phyloP scores from a whole-genome alignment of 2,888 invertebrate species.

The Hoplodrina ambigua region DNA sequence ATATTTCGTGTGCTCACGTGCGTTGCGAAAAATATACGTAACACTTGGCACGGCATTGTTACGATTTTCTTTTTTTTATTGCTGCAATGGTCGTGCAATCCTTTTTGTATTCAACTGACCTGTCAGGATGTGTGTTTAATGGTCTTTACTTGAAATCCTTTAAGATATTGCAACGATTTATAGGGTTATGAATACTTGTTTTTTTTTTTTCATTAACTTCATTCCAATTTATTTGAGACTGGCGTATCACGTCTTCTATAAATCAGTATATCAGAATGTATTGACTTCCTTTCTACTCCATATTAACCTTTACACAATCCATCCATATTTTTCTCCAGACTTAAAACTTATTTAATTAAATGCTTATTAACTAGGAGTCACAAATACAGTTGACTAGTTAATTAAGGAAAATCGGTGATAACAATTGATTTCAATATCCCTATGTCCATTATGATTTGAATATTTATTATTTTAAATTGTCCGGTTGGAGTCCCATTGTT shows the following conservation, averaged over 20 bases:
- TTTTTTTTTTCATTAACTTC: not conserved
- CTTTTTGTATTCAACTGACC: constrained; percentile 45
- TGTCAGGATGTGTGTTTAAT: constrained; percentile 19
- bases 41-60: constrained; percentile 63
- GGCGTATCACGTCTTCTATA: too few species aligned
- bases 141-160: not conserved
- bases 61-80: constrained; percentile 63
- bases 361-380: too few species aligned
- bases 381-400: too few species aligned
- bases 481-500: not conserved
- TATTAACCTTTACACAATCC: too few species aligned
- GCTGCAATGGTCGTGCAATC: constrained; percentile 56
- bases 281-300: too few species aligned
- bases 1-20: constrained; percentile 59
- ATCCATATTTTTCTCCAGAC: too few species aligned
- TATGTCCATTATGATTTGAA: not conserved
- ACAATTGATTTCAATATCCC: not conserved
- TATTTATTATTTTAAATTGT: not conserved
- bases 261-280: too few species aligned
- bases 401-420: not conserved
- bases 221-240: too few species aligned
- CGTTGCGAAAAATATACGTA: constrained; percentile 61
- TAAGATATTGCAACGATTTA: not conserved
- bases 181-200: not conserved
- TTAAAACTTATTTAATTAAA: too few species aligned